phyloP scores from a whole-genome alignment of 2,888 invertebrate species.

The Elegia similella region DNA sequence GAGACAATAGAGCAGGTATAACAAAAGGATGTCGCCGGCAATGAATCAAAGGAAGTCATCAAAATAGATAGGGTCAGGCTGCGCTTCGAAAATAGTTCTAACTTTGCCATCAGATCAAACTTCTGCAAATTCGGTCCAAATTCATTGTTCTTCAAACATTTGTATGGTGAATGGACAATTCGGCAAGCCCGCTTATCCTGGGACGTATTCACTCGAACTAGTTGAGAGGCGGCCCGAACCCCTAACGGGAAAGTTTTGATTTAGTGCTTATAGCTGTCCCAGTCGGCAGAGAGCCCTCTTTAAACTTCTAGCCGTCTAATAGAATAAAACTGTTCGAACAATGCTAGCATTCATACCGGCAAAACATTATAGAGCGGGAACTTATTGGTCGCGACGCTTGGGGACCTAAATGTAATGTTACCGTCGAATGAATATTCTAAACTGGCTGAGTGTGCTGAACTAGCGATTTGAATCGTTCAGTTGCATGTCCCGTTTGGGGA shows the following conservation, averaged over 20 bases:
- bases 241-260: constrained; percentile 76
- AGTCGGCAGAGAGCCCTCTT: constrained; percentile 65
- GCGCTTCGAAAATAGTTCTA: constrained; percentile 15
- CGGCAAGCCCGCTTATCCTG: constrained; percentile 47
- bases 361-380: constrained; percentile 41
- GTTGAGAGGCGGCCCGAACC: constrained; percentile 47
- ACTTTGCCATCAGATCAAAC: constrained; percentile 20
- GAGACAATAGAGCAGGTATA: constrained; percentile 16
- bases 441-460: constrained; percentile 39
- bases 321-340: constrained; percentile 78
- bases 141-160: constrained; percentile 50
- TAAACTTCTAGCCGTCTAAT: constrained; percentile 75
- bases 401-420: constrained; percentile 60
- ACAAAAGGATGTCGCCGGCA: constrained; percentile 13
- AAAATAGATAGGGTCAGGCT: constrained; percentile 16
- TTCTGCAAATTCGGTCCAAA: constrained; percentile 34
- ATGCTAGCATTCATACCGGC: constrained; percentile 64
- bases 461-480: constrained; percentile 27
- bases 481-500: constrained; percentile 22
- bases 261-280: constrained; percentile 77
- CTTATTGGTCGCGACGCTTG: constrained; percentile 54
- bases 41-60: constrained; percentile 18
- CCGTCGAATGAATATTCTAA: constrained; percentile 64
- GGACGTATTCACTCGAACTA: constrained; percentile 65
- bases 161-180: constrained; percentile 58